Conservation (phyloP, 64 coral and sea anemone genomes). For the Montipora efflorescens region DNA sequence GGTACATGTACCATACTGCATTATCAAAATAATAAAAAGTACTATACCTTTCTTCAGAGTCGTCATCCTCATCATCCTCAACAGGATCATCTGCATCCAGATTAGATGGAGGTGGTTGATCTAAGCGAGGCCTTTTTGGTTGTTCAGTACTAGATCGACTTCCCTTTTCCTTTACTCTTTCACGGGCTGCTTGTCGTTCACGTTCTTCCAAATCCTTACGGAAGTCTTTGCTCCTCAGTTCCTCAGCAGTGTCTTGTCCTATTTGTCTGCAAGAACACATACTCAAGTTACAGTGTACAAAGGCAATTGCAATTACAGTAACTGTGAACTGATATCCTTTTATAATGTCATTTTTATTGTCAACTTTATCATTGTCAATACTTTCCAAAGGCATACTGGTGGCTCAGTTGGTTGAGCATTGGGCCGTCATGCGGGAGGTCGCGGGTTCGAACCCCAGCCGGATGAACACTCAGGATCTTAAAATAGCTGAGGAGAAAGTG, state of each 20-base stretch:
- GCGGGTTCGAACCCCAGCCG: too few relatives aligned
- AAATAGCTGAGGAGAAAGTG: too few relatives aligned
- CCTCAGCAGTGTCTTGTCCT: constrained; percentile 96
- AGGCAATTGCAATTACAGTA: too few relatives aligned
- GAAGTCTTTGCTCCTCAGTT: constrained; percentile 91
- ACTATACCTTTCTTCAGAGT: constrained; percentile 93
- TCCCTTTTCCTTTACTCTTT: constrained; percentile 86
- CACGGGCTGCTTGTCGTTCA: constrained; percentile 91
- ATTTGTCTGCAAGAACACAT: constrained; percentile 63
- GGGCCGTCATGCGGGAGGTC: too few relatives aligned
- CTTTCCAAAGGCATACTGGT: too few relatives aligned
- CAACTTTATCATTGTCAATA: too few relatives aligned
- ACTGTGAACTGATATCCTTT: too few relatives aligned
- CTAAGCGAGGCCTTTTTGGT: constrained; percentile 87
- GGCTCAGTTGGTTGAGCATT: too few relatives aligned
- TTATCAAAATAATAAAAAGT: background rate
- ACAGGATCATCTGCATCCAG: constrained; percentile 99
- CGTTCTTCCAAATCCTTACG: constrained; percentile 94
- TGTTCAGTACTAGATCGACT: constrained; percentile 66
- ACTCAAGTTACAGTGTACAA: too few relatives aligned
- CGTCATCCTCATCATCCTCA: constrained; percentile 98
- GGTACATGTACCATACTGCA: too few relatives aligned
- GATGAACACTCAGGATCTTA: too few relatives aligned
- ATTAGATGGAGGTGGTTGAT: constrained; percentile 88
- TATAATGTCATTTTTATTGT: too few relatives aligned